Percentiles rank a stretch among this genome's conserved stretches.
Conservation (phyloP, 2,113 vertebrate genomes). For the Pluvialis apricaria region DNA sequence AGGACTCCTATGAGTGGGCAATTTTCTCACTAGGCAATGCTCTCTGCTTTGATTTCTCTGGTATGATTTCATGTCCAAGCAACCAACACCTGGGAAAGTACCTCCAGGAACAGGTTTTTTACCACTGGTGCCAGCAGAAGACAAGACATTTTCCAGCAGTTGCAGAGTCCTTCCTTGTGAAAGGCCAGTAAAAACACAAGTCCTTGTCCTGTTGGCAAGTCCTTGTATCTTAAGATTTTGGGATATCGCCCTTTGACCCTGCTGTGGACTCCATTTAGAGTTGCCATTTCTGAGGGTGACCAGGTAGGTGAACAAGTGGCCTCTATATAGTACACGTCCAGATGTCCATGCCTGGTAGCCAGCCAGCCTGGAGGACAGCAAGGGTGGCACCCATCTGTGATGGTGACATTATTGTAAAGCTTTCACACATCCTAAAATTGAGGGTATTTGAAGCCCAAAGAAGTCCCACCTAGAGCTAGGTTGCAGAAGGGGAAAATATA, state of each 20-base stretch:
- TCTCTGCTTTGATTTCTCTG: background rate
- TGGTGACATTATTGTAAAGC: background rate
- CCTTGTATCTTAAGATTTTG: background rate
- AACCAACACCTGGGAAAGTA: background rate
- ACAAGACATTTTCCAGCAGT: background rate
- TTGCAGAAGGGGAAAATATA: background rate
- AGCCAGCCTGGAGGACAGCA: background rate
- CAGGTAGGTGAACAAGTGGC: background rate
- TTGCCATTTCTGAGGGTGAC: background rate
- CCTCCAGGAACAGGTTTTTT: background rate
- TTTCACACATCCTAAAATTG: background rate
- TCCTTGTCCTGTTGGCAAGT: rapidly evolving
- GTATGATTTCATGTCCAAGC: background rate
- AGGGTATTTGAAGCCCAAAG: background rate
- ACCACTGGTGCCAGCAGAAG: background rate
- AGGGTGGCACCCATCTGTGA: background rate
- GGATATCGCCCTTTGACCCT: background rate
- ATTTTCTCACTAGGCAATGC: background rate
- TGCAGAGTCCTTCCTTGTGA: background rate
- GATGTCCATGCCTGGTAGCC: background rate
- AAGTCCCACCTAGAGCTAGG: background rate
- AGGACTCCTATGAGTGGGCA: background rate
- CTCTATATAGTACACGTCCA: rapidly evolving
- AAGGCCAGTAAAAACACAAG: background rate
- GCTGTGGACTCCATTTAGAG: background rate